A percentile compares a stretch with the other conserved stretches of the same genome.
phyloP scores from a whole-genome alignment of 2,888 invertebrate genomes.

The Caenorhabditis sp. region DNA sequence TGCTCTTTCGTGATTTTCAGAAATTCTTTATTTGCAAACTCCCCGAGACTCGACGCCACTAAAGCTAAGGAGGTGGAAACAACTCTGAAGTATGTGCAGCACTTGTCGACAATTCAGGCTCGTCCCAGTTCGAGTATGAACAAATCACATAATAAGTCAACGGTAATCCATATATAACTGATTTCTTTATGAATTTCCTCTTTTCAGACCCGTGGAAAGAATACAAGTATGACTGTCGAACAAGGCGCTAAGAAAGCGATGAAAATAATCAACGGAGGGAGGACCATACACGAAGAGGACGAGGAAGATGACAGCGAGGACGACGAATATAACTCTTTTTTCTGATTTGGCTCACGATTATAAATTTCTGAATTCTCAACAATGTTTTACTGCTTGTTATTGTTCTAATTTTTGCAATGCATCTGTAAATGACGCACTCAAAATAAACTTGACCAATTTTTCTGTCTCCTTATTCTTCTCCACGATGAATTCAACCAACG shows the following conservation, averaged over 20 bases:
- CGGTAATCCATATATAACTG: neutral
- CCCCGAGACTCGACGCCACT: constrained; percentile 29
- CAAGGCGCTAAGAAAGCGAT: constrained; percentile 35
- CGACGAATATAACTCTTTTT: no score
- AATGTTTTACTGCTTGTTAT: no score
- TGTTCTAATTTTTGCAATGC: no score
- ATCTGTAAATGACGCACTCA: no score
- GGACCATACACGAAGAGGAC: constrained; percentile 21
- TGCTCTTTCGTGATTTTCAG: constrained; percentile 22
- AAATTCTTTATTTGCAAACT: constrained; percentile 10
- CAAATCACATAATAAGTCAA: constrained; percentile 9
- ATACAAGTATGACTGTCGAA: constrained; percentile 31
- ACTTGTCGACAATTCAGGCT: constrained; percentile 31
- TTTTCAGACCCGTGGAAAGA: constrained; percentile 36
- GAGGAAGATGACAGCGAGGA: constrained; percentile 20
- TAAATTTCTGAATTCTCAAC: no score
- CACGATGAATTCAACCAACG: no score
- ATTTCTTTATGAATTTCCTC: neutral
- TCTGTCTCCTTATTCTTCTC: no score
- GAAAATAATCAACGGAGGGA: constrained; percentile 36
- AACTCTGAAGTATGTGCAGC: constrained; percentile 29
- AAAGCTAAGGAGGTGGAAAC: constrained; percentile 41
- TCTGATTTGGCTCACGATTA: no score
- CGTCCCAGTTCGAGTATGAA: constrained; percentile 33
- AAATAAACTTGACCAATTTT: no score